Conservation (phyloP, 2,888 invertebrate species). For the Papilio protenor region DNA sequence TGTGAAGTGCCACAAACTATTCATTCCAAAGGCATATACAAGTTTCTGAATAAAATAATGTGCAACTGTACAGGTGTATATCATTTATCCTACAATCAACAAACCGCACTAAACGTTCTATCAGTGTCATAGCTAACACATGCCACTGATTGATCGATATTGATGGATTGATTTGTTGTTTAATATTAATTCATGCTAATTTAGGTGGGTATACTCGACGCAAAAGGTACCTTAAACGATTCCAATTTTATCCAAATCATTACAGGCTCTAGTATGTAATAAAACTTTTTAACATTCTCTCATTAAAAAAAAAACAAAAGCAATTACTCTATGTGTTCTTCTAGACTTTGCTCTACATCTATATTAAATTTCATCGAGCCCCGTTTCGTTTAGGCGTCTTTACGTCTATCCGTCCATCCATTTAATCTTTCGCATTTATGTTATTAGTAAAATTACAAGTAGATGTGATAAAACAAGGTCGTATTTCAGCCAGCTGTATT, state of each 20-base stretch:
- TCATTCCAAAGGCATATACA: too few relatives aligned
- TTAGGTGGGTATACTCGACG: background rate
- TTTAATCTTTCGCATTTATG: background rate
- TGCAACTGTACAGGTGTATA: background rate
- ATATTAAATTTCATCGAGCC: too few relatives aligned
- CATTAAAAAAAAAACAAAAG: too few relatives aligned
- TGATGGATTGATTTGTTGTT: conserved; percentile 2
- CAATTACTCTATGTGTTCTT: too few relatives aligned
- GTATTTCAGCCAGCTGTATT: conserved; percentile 25
- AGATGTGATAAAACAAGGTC: conserved; percentile 8
- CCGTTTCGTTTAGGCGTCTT: too few relatives aligned
- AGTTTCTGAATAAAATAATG: too few relatives aligned
- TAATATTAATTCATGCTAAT: background rate
- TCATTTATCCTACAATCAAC: conserved; percentile 9
- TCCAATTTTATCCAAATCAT: background rate
- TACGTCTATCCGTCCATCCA: too few relatives aligned
- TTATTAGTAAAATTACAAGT: background rate
- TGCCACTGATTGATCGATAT: conserved; percentile 11
- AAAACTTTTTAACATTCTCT: too few relatives aligned
- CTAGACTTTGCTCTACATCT: too few relatives aligned
- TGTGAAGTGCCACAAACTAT: too few relatives aligned
- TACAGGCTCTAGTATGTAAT: too few relatives aligned
- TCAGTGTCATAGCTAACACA: conserved; percentile 1
- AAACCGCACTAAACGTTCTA: conserved; percentile 1
- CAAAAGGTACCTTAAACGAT: background rate